phyloP scores from a whole-genome alignment of 2,888 invertebrate species.

The Sinelater perroti region DNA sequence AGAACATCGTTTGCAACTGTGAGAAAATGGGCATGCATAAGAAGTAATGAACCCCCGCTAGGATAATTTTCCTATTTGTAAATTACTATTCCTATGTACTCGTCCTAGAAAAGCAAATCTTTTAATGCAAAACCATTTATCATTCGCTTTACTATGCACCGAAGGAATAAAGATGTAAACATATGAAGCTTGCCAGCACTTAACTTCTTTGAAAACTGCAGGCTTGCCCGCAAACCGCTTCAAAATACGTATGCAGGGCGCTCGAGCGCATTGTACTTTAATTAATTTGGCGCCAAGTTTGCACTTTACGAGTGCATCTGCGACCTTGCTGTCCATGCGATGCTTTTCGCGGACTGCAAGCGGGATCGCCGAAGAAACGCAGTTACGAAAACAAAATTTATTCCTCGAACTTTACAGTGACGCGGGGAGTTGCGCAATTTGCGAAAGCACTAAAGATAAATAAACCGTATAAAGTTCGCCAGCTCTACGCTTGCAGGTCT shows the following conservation, averaged over 20 bases:
- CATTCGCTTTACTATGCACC: background rate
- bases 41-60: too few relatives aligned
- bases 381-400: background rate
- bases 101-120: slow-evolving; percentile 1
- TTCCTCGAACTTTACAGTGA: background rate
- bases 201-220: background rate
- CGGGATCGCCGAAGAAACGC: background rate
- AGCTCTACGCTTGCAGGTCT: background rate
- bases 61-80: slow-evolving; percentile 2
- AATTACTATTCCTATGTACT: background rate
- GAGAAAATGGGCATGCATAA: too few relatives aligned
- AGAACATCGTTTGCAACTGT: too few relatives aligned
- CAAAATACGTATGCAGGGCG: background rate
- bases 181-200: background rate
- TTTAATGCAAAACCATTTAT: slow-evolving; percentile 8
- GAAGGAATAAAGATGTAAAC: background rate
- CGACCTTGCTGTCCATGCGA: background rate
- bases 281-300: slow-evolving; percentile 22
- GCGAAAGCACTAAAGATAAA: slow-evolving; percentile 4
- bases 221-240: background rate
- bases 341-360: background rate
- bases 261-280: background rate
- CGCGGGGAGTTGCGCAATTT: background rate
- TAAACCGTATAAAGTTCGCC: slow-evolving; percentile 1
- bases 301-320: slow-evolving; percentile 13